These are phyloP conservation scores for Rhinogobius similis DNA, from an alignment of 2,113 vertebrate genomes.

Conservation along the genomic window DNA sequence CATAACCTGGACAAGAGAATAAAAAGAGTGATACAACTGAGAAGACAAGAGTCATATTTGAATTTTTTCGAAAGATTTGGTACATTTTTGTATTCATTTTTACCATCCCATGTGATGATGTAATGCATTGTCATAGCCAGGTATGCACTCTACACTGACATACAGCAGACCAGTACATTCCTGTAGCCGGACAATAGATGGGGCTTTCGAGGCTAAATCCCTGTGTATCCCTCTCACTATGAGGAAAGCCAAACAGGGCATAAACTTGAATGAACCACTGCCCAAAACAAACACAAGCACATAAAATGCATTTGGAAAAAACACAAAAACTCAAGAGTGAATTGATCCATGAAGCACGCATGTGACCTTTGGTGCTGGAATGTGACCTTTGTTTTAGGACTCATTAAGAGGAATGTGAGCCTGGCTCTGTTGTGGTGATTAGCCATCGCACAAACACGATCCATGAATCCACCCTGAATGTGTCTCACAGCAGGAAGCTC, in stretches of 20 bases:
- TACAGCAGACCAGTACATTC: slow-evolving; percentile 71
- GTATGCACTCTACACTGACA: slow-evolving; percentile 47
- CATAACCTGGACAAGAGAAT: slow-evolving; percentile 77
- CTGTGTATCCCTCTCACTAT: slow-evolving; percentile 60
- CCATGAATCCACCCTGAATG: slow-evolving; percentile 38
- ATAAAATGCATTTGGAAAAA: slow-evolving; percentile 24
- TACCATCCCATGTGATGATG: slow-evolving; percentile 27
- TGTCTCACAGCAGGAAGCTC: not conserved
- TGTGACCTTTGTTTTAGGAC: slow-evolving; percentile 51
- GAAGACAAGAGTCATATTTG: not conserved
- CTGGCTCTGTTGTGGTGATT: slow-evolving; percentile 25
- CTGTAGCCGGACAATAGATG: slow-evolving; percentile 66
- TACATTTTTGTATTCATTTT: not conserved
- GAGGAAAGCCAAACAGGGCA: slow-evolving; percentile 58
- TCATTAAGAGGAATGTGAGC: slow-evolving; percentile 9
- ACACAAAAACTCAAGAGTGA: slow-evolving; percentile 37
- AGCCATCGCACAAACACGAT: slow-evolving; percentile 7
- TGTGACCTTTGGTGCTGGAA: slow-evolving; percentile 59
- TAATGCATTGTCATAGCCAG: slow-evolving; percentile 43
- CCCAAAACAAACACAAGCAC: slow-evolving; percentile 44
- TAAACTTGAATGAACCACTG: slow-evolving; percentile 66
- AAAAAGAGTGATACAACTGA: not conserved
- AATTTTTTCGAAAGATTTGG: not conserved
- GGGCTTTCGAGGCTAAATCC: slow-evolving; percentile 73
- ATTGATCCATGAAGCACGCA: slow-evolving; percentile 36